Percentiles rank a stretch among this genome's conserved stretches.
phyloP scores from a whole-genome alignment of 2,113 vertebrate genomes.

The Fulica atra region DNA sequence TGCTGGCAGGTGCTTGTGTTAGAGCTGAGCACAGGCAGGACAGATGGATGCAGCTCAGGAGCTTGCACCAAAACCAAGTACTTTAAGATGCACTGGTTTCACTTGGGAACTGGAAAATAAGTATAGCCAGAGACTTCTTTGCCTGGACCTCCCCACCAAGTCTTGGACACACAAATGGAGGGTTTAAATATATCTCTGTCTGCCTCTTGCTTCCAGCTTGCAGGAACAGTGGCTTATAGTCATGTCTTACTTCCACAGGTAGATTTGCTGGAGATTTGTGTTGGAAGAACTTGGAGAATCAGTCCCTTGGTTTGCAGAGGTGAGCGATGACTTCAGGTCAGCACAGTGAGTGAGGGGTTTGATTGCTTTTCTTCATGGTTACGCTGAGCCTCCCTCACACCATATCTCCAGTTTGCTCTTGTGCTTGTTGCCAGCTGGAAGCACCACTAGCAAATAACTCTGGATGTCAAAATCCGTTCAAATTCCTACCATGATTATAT shows the following conservation, averaged over 20 bases:
- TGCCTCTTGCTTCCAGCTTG: background rate
- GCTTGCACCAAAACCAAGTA: background rate
- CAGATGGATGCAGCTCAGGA: background rate
- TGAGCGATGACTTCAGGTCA: background rate
- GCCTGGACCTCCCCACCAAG: rapidly evolving
- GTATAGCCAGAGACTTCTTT: background rate
- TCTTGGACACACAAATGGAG: background rate
- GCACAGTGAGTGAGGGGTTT: constrained; percentile 36
- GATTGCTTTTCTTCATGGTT: constrained; percentile 62
- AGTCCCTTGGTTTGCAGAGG: background rate
- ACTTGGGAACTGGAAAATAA: background rate
- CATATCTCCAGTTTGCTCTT: constrained; percentile 31
- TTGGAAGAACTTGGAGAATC: background rate
- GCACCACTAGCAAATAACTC: constrained; percentile 31
- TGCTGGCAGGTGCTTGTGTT: rapidly evolving
- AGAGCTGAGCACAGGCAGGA: background rate
- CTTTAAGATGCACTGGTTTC: background rate
- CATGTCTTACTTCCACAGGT: background rate
- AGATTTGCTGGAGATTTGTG: background rate
- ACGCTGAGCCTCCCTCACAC: constrained; percentile 15
- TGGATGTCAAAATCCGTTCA: constrained; percentile 67
- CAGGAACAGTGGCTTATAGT: background rate
- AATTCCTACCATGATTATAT: constrained; percentile 33
- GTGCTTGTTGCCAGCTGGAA: constrained; percentile 57
- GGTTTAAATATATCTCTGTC: rapidly evolving